Evolutionary conservation across 2,888 invertebrate genomes (phyloP).

Genomic region (Nowickia ferox): DNA sequence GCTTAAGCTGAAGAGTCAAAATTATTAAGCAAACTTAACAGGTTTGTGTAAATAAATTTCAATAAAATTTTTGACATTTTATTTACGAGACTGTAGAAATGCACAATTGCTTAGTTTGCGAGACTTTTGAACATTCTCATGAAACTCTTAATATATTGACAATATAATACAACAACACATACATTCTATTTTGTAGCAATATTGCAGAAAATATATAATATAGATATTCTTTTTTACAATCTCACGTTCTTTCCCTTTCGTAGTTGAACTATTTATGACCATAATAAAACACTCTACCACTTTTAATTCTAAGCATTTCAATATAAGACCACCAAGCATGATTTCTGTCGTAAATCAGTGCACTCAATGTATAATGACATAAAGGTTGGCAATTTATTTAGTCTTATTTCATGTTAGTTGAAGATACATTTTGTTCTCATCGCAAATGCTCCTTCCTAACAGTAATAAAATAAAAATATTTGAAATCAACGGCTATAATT

Average conservation of each 20-base stretch:
- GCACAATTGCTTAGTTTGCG: too few relatives aligned
- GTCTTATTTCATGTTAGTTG: constrained; percentile 37
- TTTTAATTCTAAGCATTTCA: constrained; percentile 3
- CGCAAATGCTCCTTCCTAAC: not conserved
- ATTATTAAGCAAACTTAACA: too few relatives aligned
- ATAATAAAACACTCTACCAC: constrained; percentile 16
- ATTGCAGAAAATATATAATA: constrained; percentile 35
- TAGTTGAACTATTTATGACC: constrained; percentile 29
- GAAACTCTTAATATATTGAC: too few relatives aligned
- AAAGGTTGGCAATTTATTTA: constrained; percentile 68
- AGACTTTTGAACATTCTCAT: too few relatives aligned
- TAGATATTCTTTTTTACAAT: constrained; percentile 49
- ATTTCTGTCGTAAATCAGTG: constrained; percentile 69
- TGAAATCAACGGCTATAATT: constrained; percentile 52
- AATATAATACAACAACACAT: not conserved
- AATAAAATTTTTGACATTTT: too few relatives aligned
- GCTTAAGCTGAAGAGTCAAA: too few relatives aligned
- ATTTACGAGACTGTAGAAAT: too few relatives aligned
- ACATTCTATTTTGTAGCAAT: constrained; percentile 2
- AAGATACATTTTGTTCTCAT: constrained; percentile 33
- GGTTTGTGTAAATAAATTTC: too few relatives aligned
- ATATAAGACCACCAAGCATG: constrained; percentile 63
- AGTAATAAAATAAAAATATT: constrained; percentile 55
- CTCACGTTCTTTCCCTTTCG: constrained; percentile 58
- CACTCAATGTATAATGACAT: constrained; percentile 66